Evolutionary conservation across 2,113 vertebrate genomes (phyloP), one percentile per base, ranked within the genome.

Genomic region (Gallinago media): DNA sequence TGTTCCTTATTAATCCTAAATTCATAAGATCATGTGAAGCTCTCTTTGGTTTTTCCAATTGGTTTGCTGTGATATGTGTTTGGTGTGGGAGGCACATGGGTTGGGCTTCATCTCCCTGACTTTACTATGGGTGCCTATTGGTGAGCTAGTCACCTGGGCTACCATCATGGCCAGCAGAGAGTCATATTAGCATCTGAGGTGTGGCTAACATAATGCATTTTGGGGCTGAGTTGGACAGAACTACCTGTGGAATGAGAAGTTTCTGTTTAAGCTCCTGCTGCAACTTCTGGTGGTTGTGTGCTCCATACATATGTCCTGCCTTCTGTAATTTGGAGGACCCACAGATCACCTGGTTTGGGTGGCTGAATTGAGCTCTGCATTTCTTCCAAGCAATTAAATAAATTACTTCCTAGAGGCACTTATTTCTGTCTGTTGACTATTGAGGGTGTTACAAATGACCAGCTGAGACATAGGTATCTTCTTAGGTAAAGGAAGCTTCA

Each of bases 261-360:
- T 82, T 5, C 13, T 46, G 19, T 7, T 17, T 10, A 31, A 9
- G 11, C 10, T 66, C 15, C 31, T 58, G 11, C 17, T 81, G 17
- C 13, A 32, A 6, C 9, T 32, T 23, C 12, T 50, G 14, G 13
- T n/a, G 36, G 8, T 6, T 40, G 2, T 11, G 38, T n/a, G 6
- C 22, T 77, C 56, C 18, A 1, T 17, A 15, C 0, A 0, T 5
- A 1, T 9, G n/a, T 4, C 72, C 27, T 23, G 0, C 5, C 22
- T 42, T 50, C 8, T 11, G 25, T 22, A 7, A 3, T 10, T n/a
- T 3, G 23, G 9, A 38, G 34, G 42, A 11, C 2, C 0, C 16
- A n/a, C 4, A 17, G 31, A 11, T 14, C 2, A 2, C 25, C 23
- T 2, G 16, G 2, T 42, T 36, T 54, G 9, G 23, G n/a, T 8